Percentiles rank a stretch among this genome's conserved stretches.
Evolutionary conservation across 2,113 vertebrate genomes (phyloP).

Genomic region (Speoplatyrhinus poulsoni): DNA sequence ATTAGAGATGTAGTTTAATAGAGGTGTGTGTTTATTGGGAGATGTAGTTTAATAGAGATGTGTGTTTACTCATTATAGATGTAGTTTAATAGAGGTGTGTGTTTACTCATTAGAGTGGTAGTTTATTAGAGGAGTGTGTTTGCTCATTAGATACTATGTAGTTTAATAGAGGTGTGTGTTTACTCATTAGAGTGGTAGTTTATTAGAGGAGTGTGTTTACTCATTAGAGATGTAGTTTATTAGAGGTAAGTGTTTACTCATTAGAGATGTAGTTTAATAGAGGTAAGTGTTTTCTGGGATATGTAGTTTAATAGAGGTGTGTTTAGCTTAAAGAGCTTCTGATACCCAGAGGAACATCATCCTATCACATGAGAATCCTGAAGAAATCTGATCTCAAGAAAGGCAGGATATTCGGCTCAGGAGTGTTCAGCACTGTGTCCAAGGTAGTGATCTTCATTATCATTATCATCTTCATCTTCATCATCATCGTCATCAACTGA

Average conservation of each 20-base stretch:
- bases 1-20: no score
- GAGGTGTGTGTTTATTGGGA: no score
- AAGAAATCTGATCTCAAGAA: slow-evolving; percentile 97
- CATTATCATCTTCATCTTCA: not conserved
- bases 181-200: not conserved
- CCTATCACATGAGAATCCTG: slow-evolving; percentile 97
- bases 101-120: no score
- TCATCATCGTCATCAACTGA: no score
- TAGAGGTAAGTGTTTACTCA: slow-evolving; percentile 84
- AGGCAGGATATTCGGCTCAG: slow-evolving; percentile 90
- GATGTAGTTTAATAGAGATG: no score
- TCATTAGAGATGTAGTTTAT: not conserved
- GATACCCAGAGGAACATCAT: slow-evolving; percentile 91
- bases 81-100: no score
- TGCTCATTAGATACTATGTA: no score
- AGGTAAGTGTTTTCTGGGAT: no score
- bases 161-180: no score
- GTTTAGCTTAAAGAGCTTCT: slow-evolving; percentile 91
- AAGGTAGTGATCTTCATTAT: slow-evolving; percentile 78
- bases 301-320: not conserved
- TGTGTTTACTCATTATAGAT: no score
- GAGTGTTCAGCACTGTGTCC: slow-evolving; percentile 94
- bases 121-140: no score
- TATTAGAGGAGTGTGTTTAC: not conserved
- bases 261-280: slow-evolving; percentile 31